Base-by-base conservation (phyloP, 2,888 invertebrate species). In the Philhelius pedissequus region DNA sequence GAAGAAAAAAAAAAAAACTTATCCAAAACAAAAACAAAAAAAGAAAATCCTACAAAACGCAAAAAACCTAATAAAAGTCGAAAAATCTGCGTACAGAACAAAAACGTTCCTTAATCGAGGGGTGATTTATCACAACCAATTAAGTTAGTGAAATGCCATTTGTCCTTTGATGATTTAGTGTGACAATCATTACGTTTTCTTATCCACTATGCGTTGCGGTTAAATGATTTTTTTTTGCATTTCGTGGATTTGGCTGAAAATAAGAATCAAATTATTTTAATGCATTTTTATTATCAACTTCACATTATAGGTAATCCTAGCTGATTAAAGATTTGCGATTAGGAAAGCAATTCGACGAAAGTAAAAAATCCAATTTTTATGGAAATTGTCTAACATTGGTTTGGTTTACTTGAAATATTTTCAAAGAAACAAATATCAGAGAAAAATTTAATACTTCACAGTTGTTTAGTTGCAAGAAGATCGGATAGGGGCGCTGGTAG, bases 71-170 rank as follows among this genome's bases (percentile, higher is more conserved):
- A 48, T 54, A 38, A 69, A 32, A 52, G n/a, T n/a, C 35, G 20
- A 18, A 38, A 50, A 27, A 32, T 54, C 15, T 7, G 45, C 18
- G 7, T 32, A 54, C 40, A 22, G 60, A 45, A 40, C 4, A 60
- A 68, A 52, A 52, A 11, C 45, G 75, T 50, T 84, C 83, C 75
- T 79, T 79, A 79, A 73, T 60, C 45, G 79, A 58, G 32, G 68
- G 66, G 56, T 79, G 83, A 84, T 84, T 79, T 84, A 84, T 79
- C 40, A 52, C 78, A 45, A 79, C 79, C 79, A 84, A 84, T 84
- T 84, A 84, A 74, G 70, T 52, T 74, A 71, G 66, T 84, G 75
- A 79, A 75, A 75, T 75, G 74, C 52, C 70, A 84, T 84, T 84
- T 84, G 83, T 84, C 79, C 79, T 71, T 56, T 9, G 50, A 75